phyloP scores from a whole-genome alignment of 1,140 invertebrate species.

The Hestina assimilis region DNA sequence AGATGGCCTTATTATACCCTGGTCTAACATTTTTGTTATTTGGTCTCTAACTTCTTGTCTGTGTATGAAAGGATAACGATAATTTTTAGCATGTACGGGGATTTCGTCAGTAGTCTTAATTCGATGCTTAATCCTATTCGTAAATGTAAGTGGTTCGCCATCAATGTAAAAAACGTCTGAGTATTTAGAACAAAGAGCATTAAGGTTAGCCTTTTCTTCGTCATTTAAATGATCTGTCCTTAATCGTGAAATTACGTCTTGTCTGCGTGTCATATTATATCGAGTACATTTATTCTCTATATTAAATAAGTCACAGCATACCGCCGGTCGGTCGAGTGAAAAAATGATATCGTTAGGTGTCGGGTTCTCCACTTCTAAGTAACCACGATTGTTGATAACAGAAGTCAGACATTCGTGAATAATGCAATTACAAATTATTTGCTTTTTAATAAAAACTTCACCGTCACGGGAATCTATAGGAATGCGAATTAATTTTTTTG shows the following conservation, averaged over 20 bases:
- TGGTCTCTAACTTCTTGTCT: conserved; percentile 3
- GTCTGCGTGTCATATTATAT: too few relatives aligned
- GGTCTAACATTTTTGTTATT: conserved; percentile 8
- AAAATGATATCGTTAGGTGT: too few relatives aligned
- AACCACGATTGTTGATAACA: not conserved
- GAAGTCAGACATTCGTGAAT: not conserved
- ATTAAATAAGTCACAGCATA: too few relatives aligned
- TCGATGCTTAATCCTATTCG: too few relatives aligned
- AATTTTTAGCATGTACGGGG: conserved; percentile 22
- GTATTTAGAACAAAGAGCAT: not conserved
- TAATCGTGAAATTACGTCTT: too few relatives aligned
- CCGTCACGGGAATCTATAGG: not conserved
- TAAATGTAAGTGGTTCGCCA: conserved; percentile 13
- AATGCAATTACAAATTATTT: not conserved
- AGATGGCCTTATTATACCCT: not conserved
- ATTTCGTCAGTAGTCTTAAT: not conserved
- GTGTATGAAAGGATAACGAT: conserved; percentile 21
- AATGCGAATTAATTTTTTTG: not conserved
- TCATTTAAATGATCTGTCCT: too few relatives aligned
- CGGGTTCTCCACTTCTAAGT: too few relatives aligned
- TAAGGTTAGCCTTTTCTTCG: too few relatives aligned
- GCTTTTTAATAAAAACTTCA: not conserved
- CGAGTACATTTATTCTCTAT: too few relatives aligned
- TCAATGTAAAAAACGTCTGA: conserved; percentile 21
- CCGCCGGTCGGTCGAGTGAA: too few relatives aligned